phyloP scores from a whole-genome alignment of 2,888 invertebrate species.

The Diogma glabrata region DNA sequence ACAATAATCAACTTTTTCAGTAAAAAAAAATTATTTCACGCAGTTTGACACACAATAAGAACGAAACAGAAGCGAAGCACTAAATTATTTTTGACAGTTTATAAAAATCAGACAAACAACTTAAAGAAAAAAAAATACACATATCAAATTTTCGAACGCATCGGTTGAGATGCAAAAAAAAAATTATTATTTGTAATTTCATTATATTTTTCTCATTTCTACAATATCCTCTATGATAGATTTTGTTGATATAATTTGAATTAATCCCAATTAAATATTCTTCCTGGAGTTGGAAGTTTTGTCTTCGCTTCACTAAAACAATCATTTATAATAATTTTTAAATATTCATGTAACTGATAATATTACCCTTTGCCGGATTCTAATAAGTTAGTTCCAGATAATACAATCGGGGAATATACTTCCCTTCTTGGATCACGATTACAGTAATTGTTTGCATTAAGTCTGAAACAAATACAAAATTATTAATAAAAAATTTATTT shows the following conservation, averaged over 20 bases:
- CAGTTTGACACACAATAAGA: conserved; percentile 5
- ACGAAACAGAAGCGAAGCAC: conserved; percentile 2
- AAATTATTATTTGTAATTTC: not conserved
- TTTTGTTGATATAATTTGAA: not conserved
- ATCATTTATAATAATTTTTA: not conserved
- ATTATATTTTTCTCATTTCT: not conserved
- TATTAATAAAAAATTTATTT: conserved; percentile 8
- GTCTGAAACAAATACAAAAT: conserved; percentile 28
- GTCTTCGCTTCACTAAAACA: conserved; percentile 18
- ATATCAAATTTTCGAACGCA: too few species aligned
- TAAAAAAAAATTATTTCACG: conserved; percentile 5
- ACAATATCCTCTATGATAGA: not conserved
- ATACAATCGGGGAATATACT: conserved; percentile 39
- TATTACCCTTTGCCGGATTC: conserved; percentile 5
- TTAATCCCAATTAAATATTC: conserved; percentile 45
- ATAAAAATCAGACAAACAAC: not conserved
- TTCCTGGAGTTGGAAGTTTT: conserved; percentile 46
- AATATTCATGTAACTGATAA: not conserved
- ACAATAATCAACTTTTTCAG: conserved; percentile 6
- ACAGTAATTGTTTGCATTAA: conserved; percentile 75
- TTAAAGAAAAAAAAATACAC: not conserved
- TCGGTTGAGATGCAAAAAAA: not conserved
- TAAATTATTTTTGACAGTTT: conserved; percentile 6
- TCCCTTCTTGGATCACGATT: conserved; percentile 71
- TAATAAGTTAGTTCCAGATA: conserved; percentile 17